Evolutionary conservation across 1,140 invertebrate species (phyloP), one percentile per base, ranked within the genome.

Genomic region (Sitophilus oryzae): DNA sequence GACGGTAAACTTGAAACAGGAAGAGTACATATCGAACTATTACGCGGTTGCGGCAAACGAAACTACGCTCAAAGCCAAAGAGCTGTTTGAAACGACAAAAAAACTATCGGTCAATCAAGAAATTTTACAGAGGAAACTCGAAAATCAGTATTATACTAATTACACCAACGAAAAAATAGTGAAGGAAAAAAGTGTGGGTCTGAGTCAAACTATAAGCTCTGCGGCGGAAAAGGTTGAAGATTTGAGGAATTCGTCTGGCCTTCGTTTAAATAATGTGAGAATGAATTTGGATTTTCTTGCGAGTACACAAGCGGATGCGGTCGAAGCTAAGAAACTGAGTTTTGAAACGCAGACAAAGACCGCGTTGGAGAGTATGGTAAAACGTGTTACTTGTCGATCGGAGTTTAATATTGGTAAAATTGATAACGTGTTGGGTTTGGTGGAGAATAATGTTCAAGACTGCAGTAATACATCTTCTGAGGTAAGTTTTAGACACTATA

Each of bases 71-170:
- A 48, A 61, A 36, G 55, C 52, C 5, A 48, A 55, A 25, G 46
- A 53, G 22, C 41, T 60, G 18, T 46, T 60, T 19, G 46, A 56
- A 48, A 47, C 46, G 4, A 54, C 54, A n/a, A 49, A 46, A 23
- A 44, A 46, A 9, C 38, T 58, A 10, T 47, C 37, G 9, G 46
- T 18, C 8, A 40, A 55, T 35, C 52, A 57, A 25, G 52, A 57
- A 20, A 55, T 61, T 22, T 38, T 61, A 2, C 54, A 56, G 18
- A 36, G 19, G 10, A 61, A 61, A 35, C 44, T 61, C 11, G 59
- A 61, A 52, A 56, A 46, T 38, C 59, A 61, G 22, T 61, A 56
- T 37, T 45, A 16, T 22, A 60, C 47, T 34, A 60, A 56, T 21
- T 36, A 37, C 23, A 23, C 49, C 0, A 60, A 60, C 35, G 49